phyloP scores from a whole-genome alignment of 2,113 vertebrate genomes.

The Sinocyclocheilus maitianheensis region DNA sequence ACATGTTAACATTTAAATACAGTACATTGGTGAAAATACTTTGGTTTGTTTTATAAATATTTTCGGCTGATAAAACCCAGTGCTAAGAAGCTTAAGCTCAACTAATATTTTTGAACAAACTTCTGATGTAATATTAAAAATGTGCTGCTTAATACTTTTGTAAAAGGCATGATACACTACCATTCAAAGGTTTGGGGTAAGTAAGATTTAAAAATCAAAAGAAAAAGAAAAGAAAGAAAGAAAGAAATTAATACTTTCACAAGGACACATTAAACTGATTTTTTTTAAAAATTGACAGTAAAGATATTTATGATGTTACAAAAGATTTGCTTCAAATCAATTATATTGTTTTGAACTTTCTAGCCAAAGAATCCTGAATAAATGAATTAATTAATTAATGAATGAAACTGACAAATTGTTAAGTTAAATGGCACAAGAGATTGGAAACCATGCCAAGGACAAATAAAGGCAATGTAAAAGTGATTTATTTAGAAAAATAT shows the following conservation, averaged over 20 bases:
- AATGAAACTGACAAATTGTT: neutral
- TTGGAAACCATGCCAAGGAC: neutral
- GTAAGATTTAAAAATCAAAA: neutral
- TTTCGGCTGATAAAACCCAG: neutral
- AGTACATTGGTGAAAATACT: neutral
- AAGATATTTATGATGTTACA: too few relatives aligned
- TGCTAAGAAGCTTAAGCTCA: too few relatives aligned
- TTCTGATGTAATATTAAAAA: neutral
- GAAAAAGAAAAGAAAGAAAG: too few relatives aligned
- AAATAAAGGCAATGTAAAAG: neutral
- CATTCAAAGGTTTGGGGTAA: too few relatives aligned
- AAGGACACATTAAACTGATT: too few relatives aligned
- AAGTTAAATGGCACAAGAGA: neutral
- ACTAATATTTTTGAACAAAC: too few relatives aligned
- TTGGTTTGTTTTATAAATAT: neutral
- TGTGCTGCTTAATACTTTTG: too few relatives aligned
- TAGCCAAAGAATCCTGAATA: neutral
- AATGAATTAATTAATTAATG: too few relatives aligned
- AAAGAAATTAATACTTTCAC: too few relatives aligned
- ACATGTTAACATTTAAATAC: neutral
- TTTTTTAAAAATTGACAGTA: too few relatives aligned
- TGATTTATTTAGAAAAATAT: slow-evolving; percentile 46
- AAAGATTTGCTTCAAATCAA: too few relatives aligned
- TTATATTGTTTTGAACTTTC: too few relatives aligned
- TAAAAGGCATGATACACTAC: neutral